These are phyloP conservation scores for Ochropacha duplaris DNA, from an alignment of 2,888 invertebrate species.

Conservation along the genomic window DNA sequence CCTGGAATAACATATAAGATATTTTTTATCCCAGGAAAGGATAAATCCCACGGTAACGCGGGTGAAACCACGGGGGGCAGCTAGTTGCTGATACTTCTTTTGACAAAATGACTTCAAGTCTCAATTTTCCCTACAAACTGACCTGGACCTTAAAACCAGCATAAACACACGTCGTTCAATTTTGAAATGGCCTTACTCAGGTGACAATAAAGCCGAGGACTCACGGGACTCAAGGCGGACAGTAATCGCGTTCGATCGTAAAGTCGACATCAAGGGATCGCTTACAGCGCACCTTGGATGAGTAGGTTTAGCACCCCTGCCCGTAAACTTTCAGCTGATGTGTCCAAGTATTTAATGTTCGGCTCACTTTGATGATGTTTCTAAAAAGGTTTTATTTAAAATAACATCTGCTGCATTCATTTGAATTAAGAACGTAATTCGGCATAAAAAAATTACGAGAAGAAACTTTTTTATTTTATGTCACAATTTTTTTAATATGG, in stretches of 20 bases:
- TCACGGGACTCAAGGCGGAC: conserved; percentile 40
- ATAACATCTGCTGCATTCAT: too few relatives aligned
- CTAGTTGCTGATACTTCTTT: too few relatives aligned
- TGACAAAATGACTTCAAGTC: background rate
- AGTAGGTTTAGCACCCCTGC: conserved; percentile 48
- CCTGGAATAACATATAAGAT: too few relatives aligned
- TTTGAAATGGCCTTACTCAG: conserved; percentile 73
- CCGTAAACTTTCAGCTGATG: conserved; percentile 39
- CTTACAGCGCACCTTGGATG: conserved; percentile 48
- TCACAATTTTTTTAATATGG: too few relatives aligned
- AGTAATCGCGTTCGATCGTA: conserved; percentile 66
- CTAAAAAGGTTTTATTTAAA: background rate
- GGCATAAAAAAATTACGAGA: too few relatives aligned
- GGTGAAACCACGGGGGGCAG: too few relatives aligned
- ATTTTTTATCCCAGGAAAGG: too few relatives aligned
- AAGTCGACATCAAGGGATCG: conserved; percentile 58
- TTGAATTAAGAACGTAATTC: too few relatives aligned
- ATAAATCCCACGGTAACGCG: too few relatives aligned
- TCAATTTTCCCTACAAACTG: background rate
- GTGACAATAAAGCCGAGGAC: conserved; percentile 68
- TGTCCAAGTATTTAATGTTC: conserved; percentile 27
- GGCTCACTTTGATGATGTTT: background rate
- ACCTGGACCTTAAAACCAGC: conserved; percentile 23
- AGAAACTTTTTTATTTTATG: too few relatives aligned
- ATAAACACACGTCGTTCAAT: conserved; percentile 38